Base-by-base conservation (phyloP, 2,888 invertebrate genomes). In the Nasonia oneida region DNA sequence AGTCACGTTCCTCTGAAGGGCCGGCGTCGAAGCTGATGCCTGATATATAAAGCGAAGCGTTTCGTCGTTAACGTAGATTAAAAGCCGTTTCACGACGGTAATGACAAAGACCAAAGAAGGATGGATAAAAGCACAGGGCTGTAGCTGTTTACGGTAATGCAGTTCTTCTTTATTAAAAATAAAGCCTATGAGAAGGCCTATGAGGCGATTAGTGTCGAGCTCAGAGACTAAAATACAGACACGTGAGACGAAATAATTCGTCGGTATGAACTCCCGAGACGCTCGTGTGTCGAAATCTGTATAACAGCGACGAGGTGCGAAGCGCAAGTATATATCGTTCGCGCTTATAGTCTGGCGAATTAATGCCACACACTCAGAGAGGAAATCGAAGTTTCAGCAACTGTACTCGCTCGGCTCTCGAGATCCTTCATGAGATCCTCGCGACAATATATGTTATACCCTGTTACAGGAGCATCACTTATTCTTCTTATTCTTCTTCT, bases 391-490 rank as follows among this genome's bases (percentile, higher is more conserved):
- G 57, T 57, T 76, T 53, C 76, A 57, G 33, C 33, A 29, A 18
- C 23, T 1, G 23, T 10, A 47, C 71, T 71, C n/a, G 10, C 42
- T 73, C 73, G n/a, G 3, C 42, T 73, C 73, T 42, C 39, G 42
- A 75, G 47, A 74, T 74, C 74, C 29, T 29, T 53, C 50, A 53
- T 74, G 47, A 77, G 61, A 77, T 77, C 77, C 39, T 33, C 14
- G 57, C 14, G 18, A 50, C n/a, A 57, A 5, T n/a, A 47, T 47
- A 47, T 42, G 10, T 10, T 47, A 12, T 47, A 47, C 8, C 2
- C 42, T 37, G 33, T n/a, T 12, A 12, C 64, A 23, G 12, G 29
- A 23, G 0, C 2, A n/a, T 12, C 6, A 64, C 64, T 64, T 47
- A 2, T 53, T 53, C 50, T 29, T 2, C 3, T 10, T 12, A 1